phyloP scores from a whole-genome alignment of 2,888 invertebrate genomes.

The Pandemis corylana region DNA sequence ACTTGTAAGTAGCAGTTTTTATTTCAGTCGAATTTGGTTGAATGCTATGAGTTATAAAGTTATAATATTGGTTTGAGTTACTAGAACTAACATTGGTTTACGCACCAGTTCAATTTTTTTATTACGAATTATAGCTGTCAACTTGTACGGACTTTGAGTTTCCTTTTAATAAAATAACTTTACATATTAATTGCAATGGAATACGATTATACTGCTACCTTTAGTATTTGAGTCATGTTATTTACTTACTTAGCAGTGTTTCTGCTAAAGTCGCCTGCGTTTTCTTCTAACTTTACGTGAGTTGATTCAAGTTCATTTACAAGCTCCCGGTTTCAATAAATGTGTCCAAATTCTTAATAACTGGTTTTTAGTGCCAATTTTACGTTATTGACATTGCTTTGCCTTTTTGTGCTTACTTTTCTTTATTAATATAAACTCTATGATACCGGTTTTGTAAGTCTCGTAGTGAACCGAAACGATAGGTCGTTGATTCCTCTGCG shows the following conservation, averaged over 20 bases:
- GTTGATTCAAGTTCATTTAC: too few relatives aligned
- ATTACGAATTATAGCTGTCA: background rate
- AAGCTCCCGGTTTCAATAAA: too few relatives aligned
- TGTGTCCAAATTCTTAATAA: too few relatives aligned
- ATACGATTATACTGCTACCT: too few relatives aligned
- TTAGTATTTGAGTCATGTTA: background rate
- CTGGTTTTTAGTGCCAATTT: too few relatives aligned
- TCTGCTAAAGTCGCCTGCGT: background rate
- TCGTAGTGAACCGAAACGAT: slow-evolving; percentile 1
- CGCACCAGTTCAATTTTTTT: background rate
- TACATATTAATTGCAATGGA: too few relatives aligned
- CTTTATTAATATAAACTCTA: background rate
- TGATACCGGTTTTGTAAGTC: background rate
- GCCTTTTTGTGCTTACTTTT: background rate
- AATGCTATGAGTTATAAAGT: background rate
- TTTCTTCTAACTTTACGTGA: too few relatives aligned
- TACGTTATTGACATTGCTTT: too few relatives aligned
- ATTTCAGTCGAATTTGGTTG: background rate
- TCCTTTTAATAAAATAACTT: too few relatives aligned
- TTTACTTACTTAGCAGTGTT: background rate
- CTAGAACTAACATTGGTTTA: background rate
- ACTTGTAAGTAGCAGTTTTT: background rate
- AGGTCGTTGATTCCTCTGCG: background rate
- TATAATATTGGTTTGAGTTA: background rate
- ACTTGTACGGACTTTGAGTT: background rate